These are phyloP conservation scores for Gryon sp. DNA, from an alignment of 1,140 invertebrate species.

Conservation along the genomic window DNA sequence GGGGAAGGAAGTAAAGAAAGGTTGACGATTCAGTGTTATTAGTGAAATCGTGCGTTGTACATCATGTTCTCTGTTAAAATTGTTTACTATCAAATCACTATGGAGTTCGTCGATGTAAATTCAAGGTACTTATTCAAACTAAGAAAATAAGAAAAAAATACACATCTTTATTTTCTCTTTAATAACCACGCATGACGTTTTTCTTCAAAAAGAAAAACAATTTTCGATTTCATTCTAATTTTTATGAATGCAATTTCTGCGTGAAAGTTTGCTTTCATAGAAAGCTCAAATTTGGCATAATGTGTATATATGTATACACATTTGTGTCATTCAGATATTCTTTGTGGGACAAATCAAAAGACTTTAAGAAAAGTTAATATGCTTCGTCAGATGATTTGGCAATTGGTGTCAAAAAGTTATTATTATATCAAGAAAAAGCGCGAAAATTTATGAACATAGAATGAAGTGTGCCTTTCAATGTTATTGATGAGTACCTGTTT, in stretches of 20 bases:
- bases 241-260: too few species aligned
- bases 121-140: constrained; percentile 13
- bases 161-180: too few species aligned
- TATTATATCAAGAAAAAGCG: too few species aligned
- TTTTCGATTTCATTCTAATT: too few species aligned
- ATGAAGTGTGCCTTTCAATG: constrained; percentile 7
- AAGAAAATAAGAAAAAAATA: too few species aligned
- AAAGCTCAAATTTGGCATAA: too few species aligned
- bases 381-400: neutral
- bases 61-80: constrained; percentile 76
- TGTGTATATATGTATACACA: too few species aligned
- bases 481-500: constrained; percentile 25
- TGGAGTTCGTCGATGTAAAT: constrained; percentile 70
- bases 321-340: too few species aligned
- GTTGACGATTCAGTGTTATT: constrained; percentile 55
- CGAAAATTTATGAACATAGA: too few species aligned
- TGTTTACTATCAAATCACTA: constrained; percentile 76
- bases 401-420: constrained; percentile 30
- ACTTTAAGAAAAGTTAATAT: constrained; percentile 13
- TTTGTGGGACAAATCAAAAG: neutral
- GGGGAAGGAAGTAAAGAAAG: constrained; percentile 43
- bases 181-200: too few species aligned
- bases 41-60: constrained; percentile 55
- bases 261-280: too few species aligned
- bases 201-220: too few species aligned